Base-by-base conservation (phyloP, 2,113 vertebrate species). In the Scophthalmus maximus region DNA sequence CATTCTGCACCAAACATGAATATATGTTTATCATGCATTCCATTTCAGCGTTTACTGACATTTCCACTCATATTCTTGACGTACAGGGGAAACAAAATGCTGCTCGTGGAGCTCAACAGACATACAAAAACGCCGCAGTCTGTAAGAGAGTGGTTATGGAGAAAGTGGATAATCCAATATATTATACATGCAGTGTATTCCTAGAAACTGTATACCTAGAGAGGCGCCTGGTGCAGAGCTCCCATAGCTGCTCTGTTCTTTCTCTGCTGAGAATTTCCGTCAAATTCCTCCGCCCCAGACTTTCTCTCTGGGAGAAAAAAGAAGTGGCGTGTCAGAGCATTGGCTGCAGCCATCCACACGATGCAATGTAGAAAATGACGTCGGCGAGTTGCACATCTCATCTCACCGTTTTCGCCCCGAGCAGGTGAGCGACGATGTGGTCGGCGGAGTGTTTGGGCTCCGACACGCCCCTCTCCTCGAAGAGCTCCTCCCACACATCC, bases 391-490 rank as follows among this genome's bases (percentile, higher is more conserved):
- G 30, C 11, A 65, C 46, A 57, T 38, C 11, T 18, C 34, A 36
- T 85, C 91, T 91, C 44, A 97, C 97, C 85, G 96, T 98, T 95
- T 97, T 98, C 74, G 94, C 94, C 87, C 97, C 96, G 8, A 98
- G 94, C 59, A 96, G 92, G 85, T 98, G 94, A 23, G 98, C 94
- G n/a, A 96, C 83, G 0, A 99, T 98, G 82, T 96, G 94, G 32
- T 95, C 91, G 76, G 95, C 95, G 51, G 97, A 98, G 52, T 92
- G 92, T 11, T 23, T 90, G 0, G 97, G 93, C 87, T 98, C 98
- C 0, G 93, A 92, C 64, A 99, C 93, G 3, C 93, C 93, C 7
- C 86, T 91, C 30, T 81, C 72, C 44, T 93, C 86, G 76, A 99
- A 99, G 79, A 90, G 77, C 2, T 42, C 76, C 38, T 80, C 88